phyloP scores from a whole-genome alignment of 2,888 invertebrate genomes.

The Chloromyia formosa region DNA sequence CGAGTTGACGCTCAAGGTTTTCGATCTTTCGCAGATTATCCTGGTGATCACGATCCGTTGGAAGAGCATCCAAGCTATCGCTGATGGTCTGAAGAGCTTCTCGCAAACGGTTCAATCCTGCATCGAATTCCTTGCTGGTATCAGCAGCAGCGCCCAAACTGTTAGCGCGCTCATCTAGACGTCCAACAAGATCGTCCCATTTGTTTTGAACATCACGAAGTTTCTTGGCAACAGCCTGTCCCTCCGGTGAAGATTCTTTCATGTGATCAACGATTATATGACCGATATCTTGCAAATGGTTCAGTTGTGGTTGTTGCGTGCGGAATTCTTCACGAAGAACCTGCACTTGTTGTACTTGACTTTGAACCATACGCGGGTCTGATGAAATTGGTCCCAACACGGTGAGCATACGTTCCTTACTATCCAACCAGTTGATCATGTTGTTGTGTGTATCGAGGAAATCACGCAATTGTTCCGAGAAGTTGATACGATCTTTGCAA shows the following conservation, averaged over 20 bases:
- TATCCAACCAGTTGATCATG: constrained; percentile 85
- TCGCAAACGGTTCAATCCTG: constrained; percentile 81
- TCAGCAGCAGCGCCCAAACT: constrained; percentile 91
- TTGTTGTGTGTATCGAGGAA: constrained; percentile 90
- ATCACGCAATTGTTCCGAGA: constrained; percentile 83
- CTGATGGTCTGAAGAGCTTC: constrained; percentile 89
- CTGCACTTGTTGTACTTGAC: constrained; percentile 94
- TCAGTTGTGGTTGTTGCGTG: constrained; percentile 88
- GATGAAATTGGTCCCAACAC: constrained; percentile 96
- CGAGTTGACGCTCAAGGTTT: constrained; percentile 85
- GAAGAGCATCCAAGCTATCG: constrained; percentile 85
- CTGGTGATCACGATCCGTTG: constrained; percentile 82
- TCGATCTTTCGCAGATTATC: constrained; percentile 88
- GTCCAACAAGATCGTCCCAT: constrained; percentile 84
- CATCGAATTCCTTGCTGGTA: constrained; percentile 92
- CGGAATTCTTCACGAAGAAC: constrained; percentile 95
- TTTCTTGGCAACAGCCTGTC: constrained; percentile 75
- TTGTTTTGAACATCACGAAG: constrained; percentile 75
- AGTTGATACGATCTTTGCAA: constrained; percentile 73
- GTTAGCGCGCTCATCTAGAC: constrained; percentile 87
- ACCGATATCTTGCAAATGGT: constrained; percentile 84
- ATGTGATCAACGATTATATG: constrained; percentile 74
- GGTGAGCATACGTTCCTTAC: constrained; percentile 95
- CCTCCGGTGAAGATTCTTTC: constrained; percentile 69
- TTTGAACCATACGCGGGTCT: constrained; percentile 94